These are phyloP conservation scores for Platygyra sinensis DNA, from an alignment of 64 coral and sea anemone species.

Conservation along the genomic window DNA sequence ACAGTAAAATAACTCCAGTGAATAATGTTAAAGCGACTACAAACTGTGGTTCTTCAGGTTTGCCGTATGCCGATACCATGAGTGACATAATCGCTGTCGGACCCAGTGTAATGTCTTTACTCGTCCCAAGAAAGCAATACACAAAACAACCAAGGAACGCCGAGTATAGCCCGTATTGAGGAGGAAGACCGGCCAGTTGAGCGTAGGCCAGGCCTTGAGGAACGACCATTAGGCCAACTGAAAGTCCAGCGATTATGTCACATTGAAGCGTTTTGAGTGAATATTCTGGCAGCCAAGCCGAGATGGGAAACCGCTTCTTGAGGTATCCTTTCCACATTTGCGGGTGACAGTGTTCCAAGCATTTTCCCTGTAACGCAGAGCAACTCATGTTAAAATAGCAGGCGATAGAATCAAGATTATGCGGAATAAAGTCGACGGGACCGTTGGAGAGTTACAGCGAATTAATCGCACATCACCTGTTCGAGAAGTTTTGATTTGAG, in stretches of 20 bases:
- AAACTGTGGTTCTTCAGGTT: slow-evolving; percentile 64
- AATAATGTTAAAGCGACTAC: slow-evolving; percentile 71
- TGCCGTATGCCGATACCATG: slow-evolving; percentile 85
- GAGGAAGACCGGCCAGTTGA: slow-evolving; percentile 72
- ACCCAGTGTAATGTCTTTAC: slow-evolving; percentile 88
- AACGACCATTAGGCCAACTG: slow-evolving; percentile 90
- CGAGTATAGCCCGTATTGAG: slow-evolving; percentile 86
- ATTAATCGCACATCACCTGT: slow-evolving; percentile 30
- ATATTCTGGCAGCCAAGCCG: slow-evolving; percentile 68
- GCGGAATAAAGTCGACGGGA: not conserved
- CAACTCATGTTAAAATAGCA: slow-evolving; percentile 52
- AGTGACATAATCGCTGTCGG: slow-evolving; percentile 94
- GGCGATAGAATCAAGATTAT: not conserved
- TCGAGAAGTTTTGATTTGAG: slow-evolving; percentile 41
- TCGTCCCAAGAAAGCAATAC: slow-evolving; percentile 88
- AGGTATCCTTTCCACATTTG: slow-evolving; percentile 32
- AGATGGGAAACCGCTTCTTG: slow-evolving; percentile 80
- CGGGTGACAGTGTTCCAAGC: slow-evolving; percentile 66
- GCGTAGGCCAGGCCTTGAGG: slow-evolving; percentile 92
- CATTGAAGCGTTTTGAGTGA: slow-evolving; percentile 63
- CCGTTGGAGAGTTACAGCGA: not conserved
- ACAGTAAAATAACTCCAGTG: slow-evolving; percentile 79
- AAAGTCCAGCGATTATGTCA: slow-evolving; percentile 82
- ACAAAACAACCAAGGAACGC: slow-evolving; percentile 94
- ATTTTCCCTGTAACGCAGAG: slow-evolving; percentile 70